Base-by-base conservation (phyloP, 2,113 vertebrate genomes). In the Brachypodius melanocephalos region DNA sequence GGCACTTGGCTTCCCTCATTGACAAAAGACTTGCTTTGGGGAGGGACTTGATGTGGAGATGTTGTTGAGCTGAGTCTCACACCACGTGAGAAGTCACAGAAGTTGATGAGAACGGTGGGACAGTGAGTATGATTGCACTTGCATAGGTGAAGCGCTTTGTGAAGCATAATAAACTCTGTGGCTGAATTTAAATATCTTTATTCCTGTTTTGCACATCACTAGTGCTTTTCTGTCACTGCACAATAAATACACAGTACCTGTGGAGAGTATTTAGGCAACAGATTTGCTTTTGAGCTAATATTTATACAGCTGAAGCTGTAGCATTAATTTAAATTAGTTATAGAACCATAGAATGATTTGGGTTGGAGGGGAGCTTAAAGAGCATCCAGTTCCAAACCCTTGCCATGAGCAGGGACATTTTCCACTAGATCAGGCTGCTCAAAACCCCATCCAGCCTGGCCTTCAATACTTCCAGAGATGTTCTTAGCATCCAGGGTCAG, bases 91-190 rank as follows among this genome's bases (percentile, higher is more conserved):
- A 81, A 85, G 45, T 32, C 29, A 57, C 34, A 83, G 16, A 26
- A 63, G 28, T 2, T 83, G 28, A n/a, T 67, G 49, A 48, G 48
- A 78, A 82, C 38, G 32, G 12, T 1, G 3, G 43, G 22, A 24
- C 8, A 40, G 10, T 21, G 57, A 84, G 10, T 20, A 12, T 0
- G 0, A 61, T 17, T 85, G 62, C 8, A 1, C 49, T 62, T 34
- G 19, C 59, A 29, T 1, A 79, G 55, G 21, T 75, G 46, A 89
- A 85, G 19, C 40, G 42, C 38, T 82, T 69, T 0, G 2, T 78
- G 19, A n/a, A n/a, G n/a, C n/a, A n/a, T n/a, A n/a, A n/a, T n/a
- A n/a, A n/a, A n/a, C n/a, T n/a, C n/a, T n/a, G n/a, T n/a, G 21
- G 15, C 58, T 80, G n/a, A 43, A 34, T 58, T 79, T 45, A 49